Base-by-base conservation (phyloP, 2,113 vertebrate genomes). In the Stegostoma tigrinum region DNA sequence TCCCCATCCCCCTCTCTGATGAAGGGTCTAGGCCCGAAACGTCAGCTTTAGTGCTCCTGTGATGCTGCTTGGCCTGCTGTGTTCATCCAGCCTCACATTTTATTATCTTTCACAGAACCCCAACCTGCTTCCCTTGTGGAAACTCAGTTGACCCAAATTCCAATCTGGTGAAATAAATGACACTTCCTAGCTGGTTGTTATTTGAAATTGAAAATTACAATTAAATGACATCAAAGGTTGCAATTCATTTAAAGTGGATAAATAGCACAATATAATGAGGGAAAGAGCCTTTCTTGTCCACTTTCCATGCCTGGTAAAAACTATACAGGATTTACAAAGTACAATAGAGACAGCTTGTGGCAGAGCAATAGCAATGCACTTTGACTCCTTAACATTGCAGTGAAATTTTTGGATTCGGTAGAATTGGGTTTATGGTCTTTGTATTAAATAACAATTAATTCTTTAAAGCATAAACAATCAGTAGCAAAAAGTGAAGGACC, bases 311-410 rank as follows among this genome's bases (percentile, higher is more conserved):
- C 38, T 38, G 10, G 7, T 93, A 93, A 67, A n/a, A 3, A 66
- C 61, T 42, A 21, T 64, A 19, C 89, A 23, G 61, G 38, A 66
- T 38, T 93, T 93, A 66, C 17, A 93, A 93, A 93, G 89, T 93
- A 61, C 89, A 93, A 93, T 93, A 93, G 89, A 66, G 89, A 93
- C 89, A 93, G 89, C 89, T 93, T 93, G 89, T 93, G 89, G 89
- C 89, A 67, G 89, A 93, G n/a, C 21, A 66, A 66, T 24, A 93
- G 55, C 89, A 93, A 66, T 93, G 61, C 89, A 93, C 64, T 66
- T 67, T 90, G 30, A 93, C 89, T 93, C 61, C 61, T 66, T 10
- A 66, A 66, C n/a, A 66, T 7, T 34, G 64, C 55, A 19, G 52
- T 5, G 64, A 34, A 34, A 91, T 91, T n/a, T 91, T 19, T 61